Evolutionary conservation across 2,113 vertebrate genomes (phyloP).

Genomic region (Cnemophilus loriae): DNA sequence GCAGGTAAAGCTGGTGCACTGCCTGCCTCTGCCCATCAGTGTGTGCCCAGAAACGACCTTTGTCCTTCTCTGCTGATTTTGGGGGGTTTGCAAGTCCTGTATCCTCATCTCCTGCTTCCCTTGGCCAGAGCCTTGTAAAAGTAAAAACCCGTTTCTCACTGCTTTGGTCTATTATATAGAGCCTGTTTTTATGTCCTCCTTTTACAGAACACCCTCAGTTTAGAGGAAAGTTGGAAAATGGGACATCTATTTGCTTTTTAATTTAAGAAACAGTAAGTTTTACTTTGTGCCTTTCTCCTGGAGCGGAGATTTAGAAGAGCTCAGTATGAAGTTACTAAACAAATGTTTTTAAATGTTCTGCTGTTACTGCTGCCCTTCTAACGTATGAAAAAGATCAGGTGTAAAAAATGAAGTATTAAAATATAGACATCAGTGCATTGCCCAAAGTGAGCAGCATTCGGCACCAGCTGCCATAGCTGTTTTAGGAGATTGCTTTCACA

Average conservation of each 20-base stretch:
- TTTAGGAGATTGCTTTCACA: not conserved
- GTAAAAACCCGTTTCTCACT: not conserved
- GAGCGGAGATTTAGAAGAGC: not conserved
- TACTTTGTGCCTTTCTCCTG: not conserved
- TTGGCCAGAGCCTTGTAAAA: not conserved
- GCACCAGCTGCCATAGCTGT: not conserved
- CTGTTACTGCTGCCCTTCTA: not conserved
- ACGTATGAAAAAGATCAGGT: not conserved
- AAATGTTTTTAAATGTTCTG: not conserved
- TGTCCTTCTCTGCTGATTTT: not conserved
- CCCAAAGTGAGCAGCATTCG: not conserved
- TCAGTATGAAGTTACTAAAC: not conserved
- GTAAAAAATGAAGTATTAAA: not conserved
- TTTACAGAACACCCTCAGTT: not conserved
- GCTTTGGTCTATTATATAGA: not conserved
- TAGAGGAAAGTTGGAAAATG: not conserved
- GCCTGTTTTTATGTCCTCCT: not conserved
- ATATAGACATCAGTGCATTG: not conserved
- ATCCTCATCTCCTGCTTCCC: not conserved
- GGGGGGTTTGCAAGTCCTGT: not conserved
- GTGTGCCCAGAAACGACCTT: accelerated
- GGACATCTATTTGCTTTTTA: not conserved
- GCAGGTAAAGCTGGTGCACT: not conserved
- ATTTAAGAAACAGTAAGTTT: not conserved
- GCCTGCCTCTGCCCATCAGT: not conserved